These are phyloP conservation scores for Poecilia wingei DNA, from an alignment of 2,797 vertebrate genomes.

Conservation along the genomic window DNA sequence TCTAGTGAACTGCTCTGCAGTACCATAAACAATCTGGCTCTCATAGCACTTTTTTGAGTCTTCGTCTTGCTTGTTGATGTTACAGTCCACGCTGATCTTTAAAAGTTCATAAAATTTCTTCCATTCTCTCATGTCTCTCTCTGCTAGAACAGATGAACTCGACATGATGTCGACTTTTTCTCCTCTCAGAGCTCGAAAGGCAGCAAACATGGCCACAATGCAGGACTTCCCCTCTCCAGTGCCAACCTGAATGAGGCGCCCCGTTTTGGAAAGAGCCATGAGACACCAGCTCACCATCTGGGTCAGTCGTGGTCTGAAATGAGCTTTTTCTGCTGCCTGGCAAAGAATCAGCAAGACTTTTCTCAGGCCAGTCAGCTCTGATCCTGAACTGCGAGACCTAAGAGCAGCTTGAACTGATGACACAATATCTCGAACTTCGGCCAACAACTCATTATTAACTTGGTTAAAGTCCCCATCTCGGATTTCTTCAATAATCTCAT, in stretches of 20 bases:
- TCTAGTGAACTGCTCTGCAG: background rate
- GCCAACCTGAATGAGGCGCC: slow-evolving; percentile 35
- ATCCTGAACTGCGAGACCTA: fast-evolving
- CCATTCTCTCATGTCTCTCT: slow-evolving; percentile 20
- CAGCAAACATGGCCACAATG: slow-evolving; percentile 75
- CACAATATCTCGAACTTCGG: slow-evolving; percentile 30
- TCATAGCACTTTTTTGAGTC: slow-evolving; percentile 33
- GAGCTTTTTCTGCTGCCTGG: slow-evolving; percentile 15
- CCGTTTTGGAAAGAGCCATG: slow-evolving; percentile 62
- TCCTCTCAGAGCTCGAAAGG: no score
- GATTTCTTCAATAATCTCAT: slow-evolving; percentile 64
- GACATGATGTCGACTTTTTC: no score
- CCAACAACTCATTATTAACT: slow-evolving; percentile 35
- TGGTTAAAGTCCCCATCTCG: slow-evolving; percentile 32
- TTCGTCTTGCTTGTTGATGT: slow-evolving; percentile 27
- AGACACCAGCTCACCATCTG: slow-evolving; percentile 77
- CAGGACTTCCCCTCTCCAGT: slow-evolving; percentile 71
- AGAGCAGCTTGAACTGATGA: background rate
- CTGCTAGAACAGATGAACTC: no score
- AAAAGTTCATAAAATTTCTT: fast-evolving
- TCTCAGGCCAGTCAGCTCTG: background rate
- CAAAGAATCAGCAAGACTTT: slow-evolving; percentile 7
- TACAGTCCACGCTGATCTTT: slow-evolving; percentile 38
- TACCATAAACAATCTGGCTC: slow-evolving; percentile 70
- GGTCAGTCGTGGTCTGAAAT: slow-evolving; percentile 52